These are phyloP conservation scores for Allacma fusca DNA, from an alignment of 2,888 invertebrate species.

Conservation along the genomic window DNA sequence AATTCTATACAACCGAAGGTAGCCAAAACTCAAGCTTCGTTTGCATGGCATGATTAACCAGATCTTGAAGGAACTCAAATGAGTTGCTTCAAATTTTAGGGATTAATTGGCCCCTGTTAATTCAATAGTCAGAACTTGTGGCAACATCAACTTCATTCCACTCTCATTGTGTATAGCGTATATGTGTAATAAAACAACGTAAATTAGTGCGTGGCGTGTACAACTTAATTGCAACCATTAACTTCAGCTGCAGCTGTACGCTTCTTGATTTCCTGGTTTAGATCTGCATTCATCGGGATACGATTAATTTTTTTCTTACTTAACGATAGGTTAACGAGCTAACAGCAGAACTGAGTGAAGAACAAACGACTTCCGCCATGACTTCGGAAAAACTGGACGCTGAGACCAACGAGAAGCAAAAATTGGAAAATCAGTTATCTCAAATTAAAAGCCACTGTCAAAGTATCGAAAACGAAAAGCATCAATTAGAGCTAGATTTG, in stretches of 20 bases:
- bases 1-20: slow-evolving; percentile 19
- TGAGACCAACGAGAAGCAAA: slow-evolving; percentile 83
- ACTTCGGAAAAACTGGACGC: slow-evolving; percentile 89
- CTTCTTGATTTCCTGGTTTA: background rate
- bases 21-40: background rate
- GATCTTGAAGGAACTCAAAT: background rate
- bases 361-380: slow-evolving; percentile 86
- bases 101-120: background rate
- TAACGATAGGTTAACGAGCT: slow-evolving; percentile 85
- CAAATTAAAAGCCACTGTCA: slow-evolving; percentile 56
- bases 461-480: slow-evolving; percentile 58
- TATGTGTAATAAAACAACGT: background rate
- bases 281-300: background rate
- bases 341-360: slow-evolving; percentile 90
- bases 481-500: slow-evolving; percentile 59
- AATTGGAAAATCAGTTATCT: slow-evolving; percentile 54
- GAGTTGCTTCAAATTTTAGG: background rate
- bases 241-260: background rate
- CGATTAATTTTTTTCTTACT: background rate
- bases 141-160: too few species aligned
- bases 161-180: background rate
- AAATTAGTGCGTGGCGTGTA: background rate
- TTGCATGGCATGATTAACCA: slow-evolving; percentile 18
- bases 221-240: background rate
- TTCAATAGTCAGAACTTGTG: background rate